These are phyloP conservation scores for Fratercula arctica DNA, from an alignment of 2,797 vertebrate species.

Conservation along the genomic window DNA sequence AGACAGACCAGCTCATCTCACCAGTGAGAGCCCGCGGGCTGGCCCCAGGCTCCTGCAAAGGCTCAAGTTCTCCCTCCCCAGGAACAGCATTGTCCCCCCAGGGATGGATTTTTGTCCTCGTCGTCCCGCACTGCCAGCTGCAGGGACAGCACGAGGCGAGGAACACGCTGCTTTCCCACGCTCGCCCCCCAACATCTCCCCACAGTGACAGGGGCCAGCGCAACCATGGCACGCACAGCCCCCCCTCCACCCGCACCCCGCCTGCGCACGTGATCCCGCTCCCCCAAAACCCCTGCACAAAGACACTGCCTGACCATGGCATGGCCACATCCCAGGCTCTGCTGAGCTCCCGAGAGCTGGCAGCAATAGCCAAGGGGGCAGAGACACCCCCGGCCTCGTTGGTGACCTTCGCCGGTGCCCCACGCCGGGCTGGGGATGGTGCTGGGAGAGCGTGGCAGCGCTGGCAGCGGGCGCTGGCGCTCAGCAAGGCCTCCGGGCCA, in stretches of 20 bases:
- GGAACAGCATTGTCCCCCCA: neutral
- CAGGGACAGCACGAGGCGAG: neutral
- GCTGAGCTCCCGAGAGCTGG: neutral
- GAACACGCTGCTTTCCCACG: rapidly evolving
- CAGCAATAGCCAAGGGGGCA: neutral
- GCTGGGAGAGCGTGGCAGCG: rapidly evolving
- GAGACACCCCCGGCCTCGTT: neutral
- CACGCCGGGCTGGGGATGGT: rapidly evolving
- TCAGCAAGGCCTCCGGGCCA: neutral
- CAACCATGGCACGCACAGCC: neutral
- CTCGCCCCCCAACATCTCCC: neutral
- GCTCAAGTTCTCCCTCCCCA: neutral
- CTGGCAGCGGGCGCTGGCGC: neutral
- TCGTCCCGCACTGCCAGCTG: neutral
- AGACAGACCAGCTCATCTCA: neutral
- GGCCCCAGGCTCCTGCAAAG: neutral
- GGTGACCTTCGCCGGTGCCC: neutral
- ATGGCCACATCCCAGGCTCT: neutral
- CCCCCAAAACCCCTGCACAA: rapidly evolving
- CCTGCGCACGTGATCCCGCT: neutral
- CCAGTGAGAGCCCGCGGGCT: neutral
- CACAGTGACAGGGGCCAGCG: neutral
- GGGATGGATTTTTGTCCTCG: neutral
- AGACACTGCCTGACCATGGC: rapidly evolving
- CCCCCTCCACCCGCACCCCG: too few species aligned